A percentile compares a stretch with the other conserved stretches of the same genome.
Conservation (phyloP, 2,888 invertebrate species). For the Punctoribates punctum region DNA sequence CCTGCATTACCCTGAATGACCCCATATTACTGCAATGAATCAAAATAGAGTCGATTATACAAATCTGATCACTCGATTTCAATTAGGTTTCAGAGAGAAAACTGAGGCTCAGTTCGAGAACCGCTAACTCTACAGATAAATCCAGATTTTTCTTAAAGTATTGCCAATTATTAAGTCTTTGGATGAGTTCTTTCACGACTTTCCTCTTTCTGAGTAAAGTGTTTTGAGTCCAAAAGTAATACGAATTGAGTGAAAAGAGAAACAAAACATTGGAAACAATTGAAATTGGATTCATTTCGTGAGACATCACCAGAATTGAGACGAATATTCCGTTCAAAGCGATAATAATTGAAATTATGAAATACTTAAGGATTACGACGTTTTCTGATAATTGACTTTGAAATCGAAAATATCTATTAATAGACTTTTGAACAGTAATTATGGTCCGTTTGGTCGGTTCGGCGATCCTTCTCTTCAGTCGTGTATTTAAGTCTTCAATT, state of each 20-base stretch:
- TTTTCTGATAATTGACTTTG: background rate
- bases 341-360: background rate
- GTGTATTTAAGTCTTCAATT: background rate
- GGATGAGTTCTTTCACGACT: too few relatives aligned
- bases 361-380: background rate
- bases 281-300: too few relatives aligned
- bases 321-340: background rate
- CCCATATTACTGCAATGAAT: too few relatives aligned
- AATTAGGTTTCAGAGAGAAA: too few relatives aligned
- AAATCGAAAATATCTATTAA: background rate
- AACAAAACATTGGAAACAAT: background rate
- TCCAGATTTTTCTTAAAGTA: background rate
- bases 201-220: background rate
- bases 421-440: background rate
- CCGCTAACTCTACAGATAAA: background rate
- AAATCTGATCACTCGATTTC: too few relatives aligned
- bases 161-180: background rate
- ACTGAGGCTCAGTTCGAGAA: background rate
- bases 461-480: background rate
- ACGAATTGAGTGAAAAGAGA: background rate
- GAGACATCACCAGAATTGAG: background rate
- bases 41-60: too few relatives aligned
- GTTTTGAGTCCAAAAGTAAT: background rate
- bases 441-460: background rate
- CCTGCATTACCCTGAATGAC: too few relatives aligned